Percentiles rank a stretch among this genome's conserved stretches.
These are phyloP conservation scores for Polydesmus complanatus DNA, from an alignment of 2,888 invertebrate genomes.

Conservation along the genomic window DNA sequence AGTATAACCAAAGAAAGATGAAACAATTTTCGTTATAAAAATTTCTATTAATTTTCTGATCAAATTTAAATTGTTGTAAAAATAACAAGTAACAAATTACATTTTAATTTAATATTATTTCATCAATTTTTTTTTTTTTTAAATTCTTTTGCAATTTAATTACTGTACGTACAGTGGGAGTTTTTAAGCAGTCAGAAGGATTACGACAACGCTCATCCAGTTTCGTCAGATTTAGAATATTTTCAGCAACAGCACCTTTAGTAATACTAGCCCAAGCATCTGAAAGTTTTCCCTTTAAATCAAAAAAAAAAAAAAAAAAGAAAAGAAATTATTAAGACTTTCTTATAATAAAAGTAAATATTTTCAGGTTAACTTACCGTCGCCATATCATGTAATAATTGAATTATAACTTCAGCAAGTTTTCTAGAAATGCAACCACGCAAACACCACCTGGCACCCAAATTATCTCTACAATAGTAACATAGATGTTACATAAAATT, in stretches of 20 bases:
- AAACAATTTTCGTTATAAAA: too few relatives aligned
- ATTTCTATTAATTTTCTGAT: too few relatives aligned
- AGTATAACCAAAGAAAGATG: too few relatives aligned
- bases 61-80: conserved; percentile 1
- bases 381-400: conserved; percentile 80
- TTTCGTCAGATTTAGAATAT: conserved; percentile 67
- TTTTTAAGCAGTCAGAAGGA: conserved; percentile 62
- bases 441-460: conserved; percentile 58
- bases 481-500: background rate
- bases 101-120: too few relatives aligned
- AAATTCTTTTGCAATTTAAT: background rate
- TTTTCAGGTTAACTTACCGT: conserved; percentile 45
- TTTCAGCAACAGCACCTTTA: conserved; percentile 73
- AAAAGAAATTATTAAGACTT: background rate
- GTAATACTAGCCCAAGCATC: conserved; percentile 74
- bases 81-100: background rate
- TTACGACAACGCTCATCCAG: conserved; percentile 58
- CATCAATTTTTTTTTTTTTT: too few relatives aligned
- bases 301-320: conserved; percentile 20
- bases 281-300: conserved; percentile 62
- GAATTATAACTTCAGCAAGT: conserved; percentile 74
- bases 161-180: conserved; percentile 51
- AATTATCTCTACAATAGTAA: conserved; percentile 22
- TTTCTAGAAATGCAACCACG: conserved; percentile 68
- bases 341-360: background rate